Evolutionary conservation across 2,797 vertebrate species (phyloP), one percentile per base, ranked within the genome.

Genomic region (Cossypha heuglini): DNA sequence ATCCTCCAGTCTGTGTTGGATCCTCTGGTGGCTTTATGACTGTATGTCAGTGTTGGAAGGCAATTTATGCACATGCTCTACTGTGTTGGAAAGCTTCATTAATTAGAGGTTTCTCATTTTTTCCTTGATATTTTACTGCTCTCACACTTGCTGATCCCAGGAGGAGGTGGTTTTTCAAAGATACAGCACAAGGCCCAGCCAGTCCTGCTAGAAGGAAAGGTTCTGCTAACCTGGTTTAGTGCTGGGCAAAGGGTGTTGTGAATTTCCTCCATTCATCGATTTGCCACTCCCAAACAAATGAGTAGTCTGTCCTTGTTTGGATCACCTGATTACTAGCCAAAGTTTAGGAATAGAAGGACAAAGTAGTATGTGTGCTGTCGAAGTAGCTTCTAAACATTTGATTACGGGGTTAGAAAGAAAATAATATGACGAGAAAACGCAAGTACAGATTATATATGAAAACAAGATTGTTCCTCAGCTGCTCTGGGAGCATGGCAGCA

Each of bases 331-430:
- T 72, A 64, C 66, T 28, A 84, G 66, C 54, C 86, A 66, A 58
- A 92, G 80, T 62, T 78, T 88, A 84, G 80, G 66, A 90, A 84
- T 40, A 84, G 83, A 94, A 90, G 51, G 77, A 51, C 48, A 79
- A 84, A 92, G 37, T 52, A 22, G 22, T 51, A 37, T 29, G 59
- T 84, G 43, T 86, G 25, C 69, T 90, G 86, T 77, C 12, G 5
- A 64, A 93, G 68, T 28, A 33, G 61, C 58, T 26, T 26, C 59
- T 86, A 51, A 84, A 54, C 0, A 0, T 61, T 54, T 93, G 73
- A 92, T 96, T 77, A 86, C 3, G 84, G 86, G 66, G 43, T 72
- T 90, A 43, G 80, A 37, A 84, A 22, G 88, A 77, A 94, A 91
- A 86, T 61, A 4, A 3, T 42, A 83, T 14, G 68, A 64, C 8